Conservation (phyloP, 2,113 vertebrate species). For the Bubo bubo region DNA sequence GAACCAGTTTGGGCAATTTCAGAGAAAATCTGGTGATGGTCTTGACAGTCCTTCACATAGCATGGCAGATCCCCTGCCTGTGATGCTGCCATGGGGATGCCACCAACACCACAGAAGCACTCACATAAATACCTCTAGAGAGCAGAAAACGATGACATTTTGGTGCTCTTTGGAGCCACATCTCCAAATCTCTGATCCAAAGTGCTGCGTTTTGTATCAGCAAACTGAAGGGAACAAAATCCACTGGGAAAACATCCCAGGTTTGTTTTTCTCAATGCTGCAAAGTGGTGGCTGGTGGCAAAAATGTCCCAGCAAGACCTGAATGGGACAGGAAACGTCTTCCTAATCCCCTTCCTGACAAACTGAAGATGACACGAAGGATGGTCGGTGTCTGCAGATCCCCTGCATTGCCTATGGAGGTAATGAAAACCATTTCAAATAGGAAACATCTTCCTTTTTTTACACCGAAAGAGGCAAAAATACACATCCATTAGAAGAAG, state of each 20-base stretch:
- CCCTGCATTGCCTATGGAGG: neutral
- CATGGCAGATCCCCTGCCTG: neutral
- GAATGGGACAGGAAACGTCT: neutral
- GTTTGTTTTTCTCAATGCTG: neutral
- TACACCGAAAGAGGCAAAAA: neutral
- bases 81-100: neutral
- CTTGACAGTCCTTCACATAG: neutral
- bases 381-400: neutral
- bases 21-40: neutral
- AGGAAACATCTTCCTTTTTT: neutral
- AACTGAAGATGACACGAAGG: neutral
- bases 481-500: neutral
- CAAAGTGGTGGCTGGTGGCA: neutral
- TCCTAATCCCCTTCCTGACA: neutral
- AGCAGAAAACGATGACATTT: fast-evolving
- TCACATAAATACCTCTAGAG: neutral
- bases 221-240: neutral
- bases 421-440: neutral
- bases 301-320: neutral
- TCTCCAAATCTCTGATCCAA: neutral
- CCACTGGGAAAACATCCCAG: neutral
- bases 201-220: neutral
- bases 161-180: neutral
- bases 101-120: neutral
- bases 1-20: fast-evolving